phyloP scores from a whole-genome alignment of 2,797 vertebrate species.

The Poecile montanus region DNA sequence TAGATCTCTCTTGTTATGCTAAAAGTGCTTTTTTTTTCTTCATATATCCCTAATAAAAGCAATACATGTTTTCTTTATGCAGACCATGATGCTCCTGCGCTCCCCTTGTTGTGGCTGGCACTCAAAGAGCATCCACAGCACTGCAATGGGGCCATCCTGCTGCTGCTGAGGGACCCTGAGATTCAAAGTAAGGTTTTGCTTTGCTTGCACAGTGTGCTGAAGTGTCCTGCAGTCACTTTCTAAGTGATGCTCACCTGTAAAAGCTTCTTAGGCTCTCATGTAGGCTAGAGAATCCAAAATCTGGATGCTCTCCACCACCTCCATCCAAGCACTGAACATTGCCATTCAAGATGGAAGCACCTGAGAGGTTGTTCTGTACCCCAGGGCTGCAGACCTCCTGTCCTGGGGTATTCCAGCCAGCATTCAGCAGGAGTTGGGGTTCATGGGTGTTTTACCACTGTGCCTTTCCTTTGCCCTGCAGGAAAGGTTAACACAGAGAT shows the following conservation, averaged over 20 bases:
- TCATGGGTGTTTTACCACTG: neutral
- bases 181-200: conserved; percentile 58
- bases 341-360: neutral
- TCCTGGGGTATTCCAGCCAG: neutral
- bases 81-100: conserved; percentile 13
- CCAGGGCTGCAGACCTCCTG: neutral
- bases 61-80: neutral
- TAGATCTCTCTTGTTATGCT: neutral
- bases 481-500: conserved; percentile 54
- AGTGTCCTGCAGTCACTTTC: neutral
- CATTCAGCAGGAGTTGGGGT: neutral
- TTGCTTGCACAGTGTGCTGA: neutral
- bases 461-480: neutral
- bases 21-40: neutral
- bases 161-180: conserved; percentile 67
- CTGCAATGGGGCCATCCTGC: conserved; percentile 71
- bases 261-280: neutral
- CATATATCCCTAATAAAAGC: neutral
- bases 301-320: neutral
- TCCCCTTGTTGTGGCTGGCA: conserved; percentile 73
- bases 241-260: neutral
- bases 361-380: neutral
- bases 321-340: neutral
- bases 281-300: neutral
- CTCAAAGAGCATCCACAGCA: conserved; percentile 71